Evolutionary conservation across 2,888 invertebrate genomes (phyloP), one percentile per base, ranked within the genome.

Genomic region (Stenodera caucasica): DNA sequence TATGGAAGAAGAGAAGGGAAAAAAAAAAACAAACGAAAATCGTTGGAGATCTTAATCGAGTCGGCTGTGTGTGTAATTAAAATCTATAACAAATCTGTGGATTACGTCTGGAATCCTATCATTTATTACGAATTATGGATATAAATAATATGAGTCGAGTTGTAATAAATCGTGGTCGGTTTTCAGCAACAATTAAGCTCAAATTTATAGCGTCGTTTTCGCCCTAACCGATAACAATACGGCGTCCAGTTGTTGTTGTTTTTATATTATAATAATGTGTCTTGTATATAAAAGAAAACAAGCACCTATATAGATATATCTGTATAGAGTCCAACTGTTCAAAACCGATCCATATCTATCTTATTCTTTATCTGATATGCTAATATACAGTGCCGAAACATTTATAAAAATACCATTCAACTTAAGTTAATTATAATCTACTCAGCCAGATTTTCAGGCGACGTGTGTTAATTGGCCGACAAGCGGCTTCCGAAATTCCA

Each of bases 101-200:
- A 78, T 78, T 78, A 78, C 75, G 61, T 71, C 72, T 69, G 70
- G 75, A 77, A 73, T 74, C 73, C 76, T 74, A 77, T 76, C 77
- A 76, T 77, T 77, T 77, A 78, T 77, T 72, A 76, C 76, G 75
- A 76, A 75, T 77, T 77, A 76, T 72, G 69, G 68, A 68, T 71
- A 75, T 77, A 78, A 77, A 77, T 77, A 73, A 74, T 69, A 71
- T 70, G 72, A 65, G 69, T 71, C 72, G 70, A 70, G 75, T 66
- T 70, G 67, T 65, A 69, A 77, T 78, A 77, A 78, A 78, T 78
- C 68, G 70, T 73, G 68, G 67, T 67, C 63, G 72, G 74, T 77
- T 79, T 78, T 80, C 78, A 78, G 74, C 77, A 78, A 78, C 77
- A 80, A 80, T 80, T 80, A 80, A 76, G 71, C 69, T 65, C 63